Base-by-base conservation (phyloP, 2,888 invertebrate species). In the Eupithecia vulgata region DNA sequence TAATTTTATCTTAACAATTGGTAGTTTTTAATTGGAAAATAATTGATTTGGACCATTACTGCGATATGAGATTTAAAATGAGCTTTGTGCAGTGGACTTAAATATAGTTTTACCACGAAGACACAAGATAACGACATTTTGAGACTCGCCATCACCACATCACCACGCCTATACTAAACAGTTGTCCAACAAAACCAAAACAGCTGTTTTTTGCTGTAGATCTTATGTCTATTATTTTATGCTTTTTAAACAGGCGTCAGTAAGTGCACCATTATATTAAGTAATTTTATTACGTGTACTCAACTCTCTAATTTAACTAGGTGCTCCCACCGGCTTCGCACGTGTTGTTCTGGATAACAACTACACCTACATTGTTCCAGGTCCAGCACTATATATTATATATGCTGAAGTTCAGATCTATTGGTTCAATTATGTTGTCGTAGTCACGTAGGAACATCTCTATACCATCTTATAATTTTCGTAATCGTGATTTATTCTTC, bases 1-100 rank as follows among this genome's bases (percentile, higher is more conserved):
- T 75, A 79, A 71, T 76, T 72, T 77, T 76, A 79, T 78, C 79
- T 78, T 48, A 79, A 77, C 74, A 72, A 72, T 76, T 76, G 64
- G 66, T 77, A 72, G 65, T 67, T 78, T 76, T 83, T 88, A 86
- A 89, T 89, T 88, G 86, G 82, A 88, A 88, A 88, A 85, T 89
- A 89, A 89, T 89, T 88, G 90, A 89, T 88, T 89, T 81, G 70
- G 77, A 82, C 81, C 78, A 82, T 81, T 83, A 82, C 80, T 82
- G 81, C 76, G 78, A 68, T 72, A 59, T 73, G 68, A 68, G 78
- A 78, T 77, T 76, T 70, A 83, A 82, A 80, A 75, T 81, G 68
- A 80, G 76, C 79, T 79, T 80, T 83, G 73, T 77, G 15, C 15
- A 65, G 35, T 71, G 48, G 25, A 10, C 5, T 66, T 76, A 71